These are phyloP conservation scores for Spialia ferax DNA, from an alignment of 2,888 invertebrate species.

Conservation along the genomic window DNA sequence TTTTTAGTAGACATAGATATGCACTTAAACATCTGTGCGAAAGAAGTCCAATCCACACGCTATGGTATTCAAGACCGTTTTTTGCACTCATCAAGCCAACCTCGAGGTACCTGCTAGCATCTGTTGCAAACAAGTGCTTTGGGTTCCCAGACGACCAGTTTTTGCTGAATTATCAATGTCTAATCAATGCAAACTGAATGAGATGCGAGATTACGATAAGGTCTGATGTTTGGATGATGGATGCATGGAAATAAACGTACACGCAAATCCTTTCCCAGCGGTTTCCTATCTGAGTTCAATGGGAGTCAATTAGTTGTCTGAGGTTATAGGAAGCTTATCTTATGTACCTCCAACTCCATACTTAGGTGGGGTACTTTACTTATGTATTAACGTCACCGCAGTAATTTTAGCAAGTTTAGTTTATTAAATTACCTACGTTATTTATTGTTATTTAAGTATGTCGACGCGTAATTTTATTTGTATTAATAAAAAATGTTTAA, in stretches of 20 bases:
- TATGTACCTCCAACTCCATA: no score
- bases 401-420: no score
- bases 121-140: neutral
- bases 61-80: slow-evolving; percentile 37
- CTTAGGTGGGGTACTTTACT: no score
- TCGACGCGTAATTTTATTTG: no score
- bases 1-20: no score
- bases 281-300: neutral
- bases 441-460: no score
- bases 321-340: no score
- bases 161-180: slow-evolving; percentile 38
- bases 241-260: neutral
- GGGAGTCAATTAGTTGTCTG: neutral
- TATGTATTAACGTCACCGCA: no score
- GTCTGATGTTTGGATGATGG: slow-evolving; percentile 2
- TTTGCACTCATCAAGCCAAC: slow-evolving; percentile 31
- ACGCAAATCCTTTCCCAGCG: slow-evolving; percentile 5
- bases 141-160: slow-evolving; percentile 32
- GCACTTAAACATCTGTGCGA: slow-evolving; percentile 31
- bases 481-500: no score
- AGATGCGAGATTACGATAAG: slow-evolving; percentile 21
- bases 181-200: slow-evolving; percentile 33
- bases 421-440: no score
- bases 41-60: slow-evolving; percentile 21
- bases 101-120: slow-evolving; percentile 12